Evolutionary conservation across 2,888 invertebrate genomes (phyloP), one percentile per base, ranked within the genome.

Genomic region (Spicauda simplicius): DNA sequence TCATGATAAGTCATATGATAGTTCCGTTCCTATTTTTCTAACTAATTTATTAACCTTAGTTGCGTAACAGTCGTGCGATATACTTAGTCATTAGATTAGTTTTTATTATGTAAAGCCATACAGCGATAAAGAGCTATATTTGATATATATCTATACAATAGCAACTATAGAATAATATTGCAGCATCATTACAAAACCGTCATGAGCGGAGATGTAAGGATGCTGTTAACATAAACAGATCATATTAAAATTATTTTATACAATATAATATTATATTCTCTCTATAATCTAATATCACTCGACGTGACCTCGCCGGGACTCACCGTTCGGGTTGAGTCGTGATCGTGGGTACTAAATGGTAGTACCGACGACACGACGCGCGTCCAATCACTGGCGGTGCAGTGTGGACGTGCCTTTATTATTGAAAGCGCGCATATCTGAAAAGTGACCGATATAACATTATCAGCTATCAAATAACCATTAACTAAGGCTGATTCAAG

Each of bases 391-490:
- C 76, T 76, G 78, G 76, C 78, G 76, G 81, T 80, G 82, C 72
- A 67, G 73, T 70, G 68, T 64, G 66, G 70, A 69, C 69, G 75
- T 77, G 75, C 75, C 80, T 58, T 25, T 53, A 78, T 87, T 77
- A 90, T 79, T 90, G 83, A 74, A 91, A 84, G 73, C 91, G 91
- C 90, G 90, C 88, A 85, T 91, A 91, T 82, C 91, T 91, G 87
- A 48, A 69, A 54, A 16, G 10, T 41, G 52, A 58, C 19, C 45
- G 7, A 45, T 45, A 45, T 14, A 2, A 0, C 1, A 1, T 41
- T 41, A 41, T 45, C 45, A 45, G 45, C 45, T 45, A n/a, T 45
- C n/a, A 7, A 6, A 45, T n/a, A 14, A 3, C 8, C n/a, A n/a
- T 45, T 45, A 45, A 45, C n/a, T 45, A 45, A 45, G 25, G 3